phyloP scores from a whole-genome alignment of 2,113 vertebrate genomes.

The Melospiza melodia region DNA sequence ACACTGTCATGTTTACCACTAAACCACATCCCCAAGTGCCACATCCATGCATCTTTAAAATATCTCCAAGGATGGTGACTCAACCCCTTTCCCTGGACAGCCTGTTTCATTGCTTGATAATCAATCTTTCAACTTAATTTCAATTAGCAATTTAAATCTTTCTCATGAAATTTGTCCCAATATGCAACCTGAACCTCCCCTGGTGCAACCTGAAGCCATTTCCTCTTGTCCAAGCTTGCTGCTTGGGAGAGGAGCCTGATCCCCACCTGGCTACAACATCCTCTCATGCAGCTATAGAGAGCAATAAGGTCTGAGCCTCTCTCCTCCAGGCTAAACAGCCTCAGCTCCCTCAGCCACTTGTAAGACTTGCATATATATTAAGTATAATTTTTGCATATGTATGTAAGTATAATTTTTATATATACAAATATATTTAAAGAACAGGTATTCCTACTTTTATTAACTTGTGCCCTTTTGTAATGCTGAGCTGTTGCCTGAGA shows the following conservation, averaged over 20 bases:
- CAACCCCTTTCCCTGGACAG: no score
- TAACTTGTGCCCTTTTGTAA: background rate
- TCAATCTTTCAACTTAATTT: no score
- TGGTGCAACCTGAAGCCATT: background rate
- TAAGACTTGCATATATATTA: background rate
- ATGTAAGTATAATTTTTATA: background rate
- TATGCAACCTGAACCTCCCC: background rate
- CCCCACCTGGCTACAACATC: no score
- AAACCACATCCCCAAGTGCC: no score
- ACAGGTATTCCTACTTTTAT: background rate
- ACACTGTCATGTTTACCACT: no score
- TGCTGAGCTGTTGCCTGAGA: background rate
- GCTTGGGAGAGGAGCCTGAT: no score
- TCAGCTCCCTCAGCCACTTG: background rate
- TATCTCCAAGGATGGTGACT: no score
- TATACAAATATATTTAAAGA: background rate
- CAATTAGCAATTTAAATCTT: no score
- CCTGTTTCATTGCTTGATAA: no score
- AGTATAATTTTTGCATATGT: background rate
- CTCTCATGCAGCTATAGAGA: no score
- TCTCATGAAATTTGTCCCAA: no score
- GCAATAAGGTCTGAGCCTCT: background rate
- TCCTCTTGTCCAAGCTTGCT: background rate
- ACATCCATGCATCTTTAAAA: no score
- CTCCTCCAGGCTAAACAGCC: background rate